phyloP scores from a whole-genome alignment of 2,888 invertebrate species.

The Netelia virgata region DNA sequence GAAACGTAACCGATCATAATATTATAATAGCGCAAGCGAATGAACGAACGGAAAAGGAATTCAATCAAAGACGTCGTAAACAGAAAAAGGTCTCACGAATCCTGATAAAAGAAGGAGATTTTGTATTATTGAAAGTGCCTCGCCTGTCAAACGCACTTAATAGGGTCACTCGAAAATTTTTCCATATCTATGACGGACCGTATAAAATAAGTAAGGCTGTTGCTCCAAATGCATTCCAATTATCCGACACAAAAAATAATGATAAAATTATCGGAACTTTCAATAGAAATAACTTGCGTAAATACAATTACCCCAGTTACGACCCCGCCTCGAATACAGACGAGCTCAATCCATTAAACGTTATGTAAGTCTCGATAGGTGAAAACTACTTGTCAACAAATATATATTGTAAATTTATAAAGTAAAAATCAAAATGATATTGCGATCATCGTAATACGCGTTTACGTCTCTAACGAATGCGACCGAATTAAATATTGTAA shows the following conservation, averaged over 20 bases:
- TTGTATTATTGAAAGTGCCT: conserved; percentile 15
- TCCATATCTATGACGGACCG: conserved; percentile 19
- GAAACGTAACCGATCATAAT: not conserved
- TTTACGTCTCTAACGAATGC: no score
- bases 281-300: conserved; percentile 24
- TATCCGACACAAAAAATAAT: not conserved
- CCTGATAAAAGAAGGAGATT: conserved; percentile 18
- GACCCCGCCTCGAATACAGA: not conserved
- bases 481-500: no score
- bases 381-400: no score
- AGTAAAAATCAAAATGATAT: no score
- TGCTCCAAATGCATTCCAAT: conserved; percentile 30
- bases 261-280: not conserved
- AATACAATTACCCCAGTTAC: conserved; percentile 11
- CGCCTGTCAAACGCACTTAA: conserved; percentile 17
- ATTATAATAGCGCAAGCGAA: conserved; percentile 8
- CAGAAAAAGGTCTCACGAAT: conserved; percentile 7
- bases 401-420: no score
- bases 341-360: conserved; percentile 4
- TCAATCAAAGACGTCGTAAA: conserved; percentile 6
- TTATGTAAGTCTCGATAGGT: not conserved
- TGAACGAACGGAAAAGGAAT: not conserved
- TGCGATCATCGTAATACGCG: no score
- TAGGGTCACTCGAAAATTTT: not conserved
- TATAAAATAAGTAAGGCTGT: conserved; percentile 1